These are phyloP conservation scores for Ciconia stormi DNA, from an alignment of 2,113 vertebrate species.

Conservation along the genomic window DNA sequence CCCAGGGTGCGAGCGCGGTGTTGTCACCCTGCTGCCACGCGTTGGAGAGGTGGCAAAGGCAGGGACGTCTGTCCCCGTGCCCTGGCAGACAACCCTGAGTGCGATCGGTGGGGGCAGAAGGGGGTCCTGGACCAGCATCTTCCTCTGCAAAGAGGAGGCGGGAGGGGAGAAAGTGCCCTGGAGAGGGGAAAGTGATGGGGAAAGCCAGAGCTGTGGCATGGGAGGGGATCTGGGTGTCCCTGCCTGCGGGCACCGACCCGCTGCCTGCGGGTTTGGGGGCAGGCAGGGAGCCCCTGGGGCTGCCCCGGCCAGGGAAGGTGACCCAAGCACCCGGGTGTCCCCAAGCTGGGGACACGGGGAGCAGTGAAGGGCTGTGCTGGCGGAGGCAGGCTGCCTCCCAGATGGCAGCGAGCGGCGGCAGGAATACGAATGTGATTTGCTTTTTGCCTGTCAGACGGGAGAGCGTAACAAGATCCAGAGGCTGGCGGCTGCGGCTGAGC, in stretches of 20 bases:
- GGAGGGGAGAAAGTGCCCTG: no score
- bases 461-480: neutral
- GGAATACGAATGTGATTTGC: neutral
- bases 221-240: neutral
- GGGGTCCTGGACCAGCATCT: neutral
- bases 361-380: rapidly evolving
- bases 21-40: neutral
- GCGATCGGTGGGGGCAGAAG: neutral
- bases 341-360: neutral
- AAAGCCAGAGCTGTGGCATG: neutral
- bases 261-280: neutral
- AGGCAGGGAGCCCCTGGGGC: neutral
- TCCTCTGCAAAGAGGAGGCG: neutral
- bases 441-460: neutral
- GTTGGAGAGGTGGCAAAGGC: neutral
- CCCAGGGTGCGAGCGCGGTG: neutral
- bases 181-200: neutral
- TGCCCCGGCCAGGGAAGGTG: neutral
- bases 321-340: neutral
- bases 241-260: neutral
- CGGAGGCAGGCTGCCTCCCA: neutral
- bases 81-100: neutral
- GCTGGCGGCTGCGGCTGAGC: neutral
- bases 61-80: neutral
- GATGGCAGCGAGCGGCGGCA: neutral